Base-by-base conservation (phyloP, 2,888 invertebrate species). In the Arge pagana region DNA sequence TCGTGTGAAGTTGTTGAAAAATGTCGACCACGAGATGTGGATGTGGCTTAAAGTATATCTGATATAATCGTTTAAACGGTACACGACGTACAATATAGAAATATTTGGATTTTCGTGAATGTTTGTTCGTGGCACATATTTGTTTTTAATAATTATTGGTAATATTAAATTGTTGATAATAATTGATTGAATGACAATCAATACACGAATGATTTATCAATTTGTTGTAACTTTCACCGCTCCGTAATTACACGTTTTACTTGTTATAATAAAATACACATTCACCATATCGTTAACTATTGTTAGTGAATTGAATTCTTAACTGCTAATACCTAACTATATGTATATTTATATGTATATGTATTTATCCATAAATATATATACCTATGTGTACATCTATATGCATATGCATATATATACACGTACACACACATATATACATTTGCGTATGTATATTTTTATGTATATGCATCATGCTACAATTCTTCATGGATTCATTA, bases 191-290 rank as follows among this genome's bases (percentile, higher is more conserved):
- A 52, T 39, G 54, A 30, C 37, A 45, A 39, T 50, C 50, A 43
- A 50, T 54, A 53, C 50, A 50, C 41, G 49, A 37, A 49, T 43
- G 41, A 49, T 53, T 43, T 49, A 48, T 53, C n/a, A 33, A 45
- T 45, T 19, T 41, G 37, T 42, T 53, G 41, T 55, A 48, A 39
- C 48, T 56, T 26, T 41, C 51, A 26, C 33, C 37, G 36, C 42
- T 50, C 43, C 41, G 36, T 42, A 48, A 49, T 51, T 37, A 42
- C 43, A 53, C 48, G 51, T 28, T 42, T 50, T 41, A 45, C 56
- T 54, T 50, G 52, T 50, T 64, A 70, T 71, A 70, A 71, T 70
- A 71, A 72, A 72, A 71, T 70, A 71, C 70, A 68, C 70, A 69
- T 70, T 70, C 71, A 67, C 68, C 62, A 66, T 62, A 62, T 65